A percentile compares a stretch with the other conserved stretches of the same genome.
Conservation (phyloP, 2,113 vertebrate species). For the Siniperca chuatsi region DNA sequence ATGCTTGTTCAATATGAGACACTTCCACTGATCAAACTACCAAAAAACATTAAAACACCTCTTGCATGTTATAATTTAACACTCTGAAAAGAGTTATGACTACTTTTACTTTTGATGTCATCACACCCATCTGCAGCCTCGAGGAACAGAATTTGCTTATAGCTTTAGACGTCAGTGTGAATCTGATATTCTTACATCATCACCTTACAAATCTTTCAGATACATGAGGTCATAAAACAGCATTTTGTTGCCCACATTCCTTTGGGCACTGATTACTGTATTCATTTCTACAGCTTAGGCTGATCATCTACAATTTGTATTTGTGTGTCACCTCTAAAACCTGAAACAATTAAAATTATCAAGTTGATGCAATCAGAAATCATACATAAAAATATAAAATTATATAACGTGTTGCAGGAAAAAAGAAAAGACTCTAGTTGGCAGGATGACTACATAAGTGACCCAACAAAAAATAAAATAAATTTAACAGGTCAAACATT, state of each 20-base stretch:
- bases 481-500: background rate
- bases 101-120: background rate
- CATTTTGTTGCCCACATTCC: background rate
- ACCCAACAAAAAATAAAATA: background rate
- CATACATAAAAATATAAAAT: too few relatives aligned
- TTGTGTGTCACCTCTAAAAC: too few relatives aligned
- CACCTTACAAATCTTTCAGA: background rate
- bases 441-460: too few relatives aligned
- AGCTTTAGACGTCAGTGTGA: background rate
- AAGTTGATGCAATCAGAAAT: too few relatives aligned
- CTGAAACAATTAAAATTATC: too few relatives aligned
- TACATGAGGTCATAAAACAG: background rate
- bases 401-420: too few relatives aligned
- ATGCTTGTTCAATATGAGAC: background rate
- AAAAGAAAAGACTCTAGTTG: too few relatives aligned
- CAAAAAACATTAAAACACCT: background rate
- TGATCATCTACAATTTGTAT: too few relatives aligned
- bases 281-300: too few relatives aligned
- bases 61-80: background rate
- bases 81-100: background rate
- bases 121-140: too few relatives aligned
- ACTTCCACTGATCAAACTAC: background rate
- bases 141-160: background rate
- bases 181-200: background rate
- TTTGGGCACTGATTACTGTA: background rate